These are phyloP conservation scores for Anthophora plumipes DNA, from an alignment of 2,888 invertebrate species.

Conservation along the genomic window DNA sequence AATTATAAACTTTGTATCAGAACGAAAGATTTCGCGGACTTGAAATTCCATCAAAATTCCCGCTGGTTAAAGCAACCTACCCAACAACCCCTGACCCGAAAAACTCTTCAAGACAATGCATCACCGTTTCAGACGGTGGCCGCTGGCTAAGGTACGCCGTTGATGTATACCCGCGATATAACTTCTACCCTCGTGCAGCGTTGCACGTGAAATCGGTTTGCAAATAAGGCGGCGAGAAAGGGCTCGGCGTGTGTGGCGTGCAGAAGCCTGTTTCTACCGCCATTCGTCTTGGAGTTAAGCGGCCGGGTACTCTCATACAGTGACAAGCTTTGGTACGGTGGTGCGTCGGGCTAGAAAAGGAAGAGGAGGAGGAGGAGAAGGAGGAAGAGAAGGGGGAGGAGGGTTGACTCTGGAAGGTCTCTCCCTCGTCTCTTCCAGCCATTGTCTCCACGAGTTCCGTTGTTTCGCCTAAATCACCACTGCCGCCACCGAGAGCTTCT, in stretches of 20 bases:
- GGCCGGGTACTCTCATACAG: constrained; percentile 58
- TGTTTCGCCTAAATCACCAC: constrained; percentile 74
- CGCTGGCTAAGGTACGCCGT: constrained; percentile 39
- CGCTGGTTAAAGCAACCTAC: neutral
- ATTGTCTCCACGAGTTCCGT: constrained; percentile 73
- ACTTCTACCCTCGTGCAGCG: constrained; percentile 43
- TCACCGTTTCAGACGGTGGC: constrained; percentile 51
- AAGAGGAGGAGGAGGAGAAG: neutral
- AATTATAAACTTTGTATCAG: too few relatives aligned
- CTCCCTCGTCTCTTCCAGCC: constrained; percentile 58
- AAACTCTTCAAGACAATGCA: constrained; percentile 43
- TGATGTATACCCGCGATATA: constrained; percentile 61
- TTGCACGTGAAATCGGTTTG: constrained; percentile 72
- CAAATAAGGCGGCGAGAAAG: constrained; percentile 70
- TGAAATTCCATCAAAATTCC: neutral
- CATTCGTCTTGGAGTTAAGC: constrained; percentile 74
- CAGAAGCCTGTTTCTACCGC: constrained; percentile 58
- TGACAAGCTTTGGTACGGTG: constrained; percentile 43
- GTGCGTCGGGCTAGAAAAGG: neutral
- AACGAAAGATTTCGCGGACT: too few relatives aligned
- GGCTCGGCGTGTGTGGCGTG: constrained; percentile 62
- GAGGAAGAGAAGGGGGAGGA: constrained; percentile 17
- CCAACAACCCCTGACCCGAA: constrained; percentile 16
- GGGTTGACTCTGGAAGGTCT: constrained; percentile 36
- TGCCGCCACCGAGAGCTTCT: constrained; percentile 63